Base-by-base conservation (phyloP, 2,888 invertebrate species). In the Carabus problematicus region DNA sequence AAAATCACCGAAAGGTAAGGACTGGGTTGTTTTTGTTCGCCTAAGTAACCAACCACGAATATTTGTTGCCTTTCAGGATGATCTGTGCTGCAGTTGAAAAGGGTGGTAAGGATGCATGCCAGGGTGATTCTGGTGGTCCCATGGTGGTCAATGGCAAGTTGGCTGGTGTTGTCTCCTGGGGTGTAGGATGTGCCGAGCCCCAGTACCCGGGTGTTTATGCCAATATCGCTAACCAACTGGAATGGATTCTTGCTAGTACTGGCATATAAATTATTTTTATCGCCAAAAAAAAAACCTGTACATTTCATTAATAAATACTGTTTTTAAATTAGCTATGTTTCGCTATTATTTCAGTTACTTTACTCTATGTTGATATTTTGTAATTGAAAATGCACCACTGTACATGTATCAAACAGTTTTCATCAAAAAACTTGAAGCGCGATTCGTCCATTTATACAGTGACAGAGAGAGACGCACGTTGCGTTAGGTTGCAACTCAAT, bases 21-120 rank as follows among this genome's bases (percentile, higher is more conserved):
- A 29, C 6, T 29, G 29, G 29, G 3, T 29, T 47, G 47, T 11
- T 1, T 47, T 47, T 47, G 16, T 14, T 14, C 16, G 1, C 8
- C 16, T 47, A 14, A 47, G 8, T 7, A 1, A 14, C 16, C 2
- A 43, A 7, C 7, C 43, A 43, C 7, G 12, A n/a, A 16, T 47
- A 47, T 47, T 47, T 47, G 12, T 47, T 14, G 8, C 8, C 7
- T 12, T 47, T 47, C 16, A 47, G 47, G 16, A 69, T 69, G 69
- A 45, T 69, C 8, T 69, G 69, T 39, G 60, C 60, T 55, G 69
- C 61, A 12, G 61, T 19, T 41, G 42, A 39, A 8, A 40, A 62
- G 1, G 69, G 69, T 6, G 62, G 62, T 29, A 64, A 54, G 8
- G 69, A 69, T 18, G 52, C 69, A 8, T 69, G 69, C 29, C 69